These are phyloP conservation scores for Crenuchus spilurus DNA, from an alignment of 2,797 vertebrate species.

Conservation along the genomic window DNA sequence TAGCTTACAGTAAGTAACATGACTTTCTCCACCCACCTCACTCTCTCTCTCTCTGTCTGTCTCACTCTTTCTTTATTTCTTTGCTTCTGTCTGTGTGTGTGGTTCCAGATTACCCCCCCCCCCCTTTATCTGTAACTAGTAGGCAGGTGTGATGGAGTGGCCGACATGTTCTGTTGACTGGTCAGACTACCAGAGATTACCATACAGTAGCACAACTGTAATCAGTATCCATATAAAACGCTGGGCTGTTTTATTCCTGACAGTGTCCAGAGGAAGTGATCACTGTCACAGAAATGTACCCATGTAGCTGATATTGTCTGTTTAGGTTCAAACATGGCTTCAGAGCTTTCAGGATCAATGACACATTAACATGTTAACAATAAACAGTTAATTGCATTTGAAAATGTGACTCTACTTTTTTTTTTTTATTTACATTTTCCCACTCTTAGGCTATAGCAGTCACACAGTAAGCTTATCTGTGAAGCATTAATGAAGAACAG, in stretches of 20 bases:
- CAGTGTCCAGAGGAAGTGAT: conserved; percentile 4
- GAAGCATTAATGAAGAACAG: no score
- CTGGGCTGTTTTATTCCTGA: background rate
- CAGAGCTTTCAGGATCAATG: no score
- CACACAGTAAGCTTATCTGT: no score
- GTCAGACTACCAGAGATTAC: background rate
- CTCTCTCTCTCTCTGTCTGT: background rate
- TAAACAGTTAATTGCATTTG: no score
- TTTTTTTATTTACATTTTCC: no score
- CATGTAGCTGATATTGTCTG: background rate
- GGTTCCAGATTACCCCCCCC: background rate
- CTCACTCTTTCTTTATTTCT: background rate
- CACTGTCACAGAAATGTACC: background rate
- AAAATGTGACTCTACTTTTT: no score
- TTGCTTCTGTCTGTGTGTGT: background rate
- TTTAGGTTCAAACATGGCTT: background rate
- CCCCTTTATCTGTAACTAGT: background rate
- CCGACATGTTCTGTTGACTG: background rate
- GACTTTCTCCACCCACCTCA: background rate
- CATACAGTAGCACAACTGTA: background rate
- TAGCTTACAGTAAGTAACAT: background rate
- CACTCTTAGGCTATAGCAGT: no score
- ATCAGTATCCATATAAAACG: background rate
- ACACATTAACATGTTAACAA: no score
- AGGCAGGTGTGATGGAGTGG: background rate